Base-by-base conservation (phyloP, 2,888 invertebrate genomes). In the Cerceris ruficornis region DNA sequence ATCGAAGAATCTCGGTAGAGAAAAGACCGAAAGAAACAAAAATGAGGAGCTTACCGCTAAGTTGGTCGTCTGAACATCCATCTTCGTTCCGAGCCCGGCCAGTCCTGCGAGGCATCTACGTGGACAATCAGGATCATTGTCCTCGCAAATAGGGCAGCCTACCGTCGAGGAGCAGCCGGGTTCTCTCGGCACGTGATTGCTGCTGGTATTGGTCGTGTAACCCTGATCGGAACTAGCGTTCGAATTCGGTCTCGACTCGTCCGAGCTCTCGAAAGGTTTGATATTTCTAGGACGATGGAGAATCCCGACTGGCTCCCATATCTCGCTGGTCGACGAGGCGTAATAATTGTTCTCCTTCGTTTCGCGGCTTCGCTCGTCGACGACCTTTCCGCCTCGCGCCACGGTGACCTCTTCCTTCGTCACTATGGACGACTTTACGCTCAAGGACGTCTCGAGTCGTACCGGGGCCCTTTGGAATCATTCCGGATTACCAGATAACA, bases 331-430 rank as follows among this genome's bases (percentile, higher is more conserved):
- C 61, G 95, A 94, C 86, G 94, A 95, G 60, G 95, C 94, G 90
- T 95, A 96, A 87, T 94, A 95, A 90, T 95, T 95, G 90, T 95
- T 95, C 87, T 96, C 96, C 91, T 95, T 95, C 52, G 95, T 95
- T 91, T 96, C 95, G 64, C 95, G 93, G 75, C 94, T 94, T 7
- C 95, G 92, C 88, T 96, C 96, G 90, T 96, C 96, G n/a, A 96
- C 94, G 72, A 96, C 93, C 84, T 94, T 94, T 1, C 96, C 96
- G 75, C 94, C 95, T 41, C 94, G 93, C 0, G 95, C 94, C 42
- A 96, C 95, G 0, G 95, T 95, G 79, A 96, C 95, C 89, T 95
- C 95, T 89, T 96, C 96, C 80, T 95, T 95, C 74, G 95, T 95
- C 54, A 95, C 94, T 60, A 95, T 94, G 61, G 95, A 95, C 17